Percentiles rank a stretch among this genome's conserved stretches.
These are phyloP conservation scores for Anneissia japonica DNA, from an alignment of 35 echinoderm and acorn worm species.

Conservation along the genomic window DNA sequence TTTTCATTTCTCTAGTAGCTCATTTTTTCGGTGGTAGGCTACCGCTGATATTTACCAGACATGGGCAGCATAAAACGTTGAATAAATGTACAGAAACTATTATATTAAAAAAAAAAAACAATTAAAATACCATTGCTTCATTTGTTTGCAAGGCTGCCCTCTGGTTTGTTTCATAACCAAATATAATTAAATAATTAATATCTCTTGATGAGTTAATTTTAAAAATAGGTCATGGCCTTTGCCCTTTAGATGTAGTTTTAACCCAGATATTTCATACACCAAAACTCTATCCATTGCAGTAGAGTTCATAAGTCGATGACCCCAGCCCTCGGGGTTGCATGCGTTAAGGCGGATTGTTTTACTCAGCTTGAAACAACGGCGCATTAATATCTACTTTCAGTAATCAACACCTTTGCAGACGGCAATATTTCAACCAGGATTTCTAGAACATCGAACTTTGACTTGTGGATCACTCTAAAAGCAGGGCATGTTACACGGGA, in stretches of 20 bases:
- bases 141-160: too few relatives aligned
- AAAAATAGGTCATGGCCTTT: background rate
- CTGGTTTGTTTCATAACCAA: too few relatives aligned
- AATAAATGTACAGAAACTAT: too few relatives aligned
- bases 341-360: background rate
- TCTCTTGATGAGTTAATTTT: too few relatives aligned
- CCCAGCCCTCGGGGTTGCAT: background rate
- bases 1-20: too few relatives aligned
- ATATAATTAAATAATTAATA: too few relatives aligned
- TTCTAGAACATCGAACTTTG: background rate
- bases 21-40: too few relatives aligned
- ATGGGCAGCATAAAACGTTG: too few relatives aligned
- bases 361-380: background rate
- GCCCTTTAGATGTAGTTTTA: background rate
- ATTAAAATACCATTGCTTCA: too few relatives aligned
- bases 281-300: background rate
- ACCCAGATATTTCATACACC: background rate
- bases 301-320: background rate
- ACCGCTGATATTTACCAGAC: too few relatives aligned
- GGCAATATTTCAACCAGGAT: background rate
- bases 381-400: background rate
- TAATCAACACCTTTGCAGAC: background rate
- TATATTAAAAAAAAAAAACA: too few relatives aligned
- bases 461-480: background rate
- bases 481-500: background rate